phyloP scores from a whole-genome alignment of 2,113 vertebrate species.

The Esox niger region DNA sequence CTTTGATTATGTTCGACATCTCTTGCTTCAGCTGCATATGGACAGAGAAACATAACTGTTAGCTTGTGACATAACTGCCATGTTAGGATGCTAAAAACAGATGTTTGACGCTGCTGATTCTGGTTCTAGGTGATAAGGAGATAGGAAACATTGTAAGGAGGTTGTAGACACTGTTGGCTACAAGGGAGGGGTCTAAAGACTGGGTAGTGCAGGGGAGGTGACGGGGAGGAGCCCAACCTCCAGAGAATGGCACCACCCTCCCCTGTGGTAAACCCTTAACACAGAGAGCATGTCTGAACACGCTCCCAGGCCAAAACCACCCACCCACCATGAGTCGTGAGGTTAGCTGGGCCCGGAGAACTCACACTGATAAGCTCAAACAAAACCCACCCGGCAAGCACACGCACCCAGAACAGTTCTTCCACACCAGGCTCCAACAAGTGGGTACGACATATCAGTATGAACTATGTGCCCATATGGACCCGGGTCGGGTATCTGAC shows the following conservation, averaged over 20 bases:
- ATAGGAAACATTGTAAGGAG: too few relatives aligned
- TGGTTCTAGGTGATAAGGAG: too few relatives aligned
- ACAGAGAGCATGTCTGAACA: constrained; percentile 42
- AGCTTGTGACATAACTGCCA: not conserved
- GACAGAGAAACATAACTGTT: not conserved
- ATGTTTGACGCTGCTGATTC: too few relatives aligned
- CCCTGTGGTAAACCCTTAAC: constrained; percentile 63
- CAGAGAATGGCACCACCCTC: constrained; percentile 56
- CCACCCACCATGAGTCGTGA: too few relatives aligned
- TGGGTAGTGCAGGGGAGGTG: not conserved
- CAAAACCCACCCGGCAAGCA: constrained; percentile 25
- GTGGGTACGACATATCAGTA: too few relatives aligned
- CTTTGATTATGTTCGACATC: constrained; percentile 69
- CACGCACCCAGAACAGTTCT: not conserved
- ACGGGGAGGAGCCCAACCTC: constrained; percentile 42
- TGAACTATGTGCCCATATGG: too few relatives aligned
- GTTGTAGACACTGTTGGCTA: too few relatives aligned
- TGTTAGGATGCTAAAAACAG: too few relatives aligned
- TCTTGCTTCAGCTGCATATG: constrained; percentile 85
- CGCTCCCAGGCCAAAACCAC: too few relatives aligned
- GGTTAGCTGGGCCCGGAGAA: constrained; percentile 13
- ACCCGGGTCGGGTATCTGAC: too few relatives aligned
- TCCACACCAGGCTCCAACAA: too few relatives aligned
- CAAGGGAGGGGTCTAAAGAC: not conserved
- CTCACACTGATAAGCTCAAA: constrained; percentile 27